A percentile compares a stretch with the other conserved stretches of the same genome.
These are phyloP conservation scores for Hymenopus coronatus DNA, from an alignment of 2,888 invertebrate genomes.

Conservation along the genomic window DNA sequence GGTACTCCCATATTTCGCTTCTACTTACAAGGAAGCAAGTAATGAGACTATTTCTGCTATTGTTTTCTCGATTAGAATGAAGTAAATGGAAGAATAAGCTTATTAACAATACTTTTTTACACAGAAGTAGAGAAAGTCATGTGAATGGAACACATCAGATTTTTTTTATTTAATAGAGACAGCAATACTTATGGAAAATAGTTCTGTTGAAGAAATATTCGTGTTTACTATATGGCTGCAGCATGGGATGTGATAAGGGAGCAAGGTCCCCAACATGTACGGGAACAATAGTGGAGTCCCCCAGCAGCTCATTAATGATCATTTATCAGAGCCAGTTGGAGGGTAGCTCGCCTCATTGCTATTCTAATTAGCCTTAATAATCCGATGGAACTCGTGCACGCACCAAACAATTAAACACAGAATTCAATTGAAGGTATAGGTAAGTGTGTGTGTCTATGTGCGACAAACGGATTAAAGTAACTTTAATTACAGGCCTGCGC, in stretches of 20 bases:
- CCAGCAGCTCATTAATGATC: conserved; percentile 4
- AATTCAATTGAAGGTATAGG: not conserved
- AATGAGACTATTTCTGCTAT: too few species aligned
- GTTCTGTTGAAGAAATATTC: too few species aligned
- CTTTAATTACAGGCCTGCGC: conserved; percentile 11
- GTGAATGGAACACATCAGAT: too few species aligned
- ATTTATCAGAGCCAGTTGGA: conserved; percentile 4
- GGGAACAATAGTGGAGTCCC: not conserved
- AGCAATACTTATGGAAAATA: not conserved
- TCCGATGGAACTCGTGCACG: not conserved
- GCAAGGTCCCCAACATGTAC: not conserved
- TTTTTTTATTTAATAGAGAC: too few species aligned
- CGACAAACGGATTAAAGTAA: conserved; percentile 2
- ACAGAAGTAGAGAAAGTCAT: too few species aligned
- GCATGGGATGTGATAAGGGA: not conserved
- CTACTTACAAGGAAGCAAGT: too few species aligned
- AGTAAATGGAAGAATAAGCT: too few species aligned
- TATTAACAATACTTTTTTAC: too few species aligned
- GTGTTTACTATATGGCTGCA: not conserved
- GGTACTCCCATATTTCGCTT: too few species aligned
- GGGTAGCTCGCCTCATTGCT: not conserved
- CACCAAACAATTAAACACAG: conserved; percentile 11
- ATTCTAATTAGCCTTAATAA: conserved; percentile 20
- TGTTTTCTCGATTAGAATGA: too few species aligned
- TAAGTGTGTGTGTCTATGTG: not conserved